Conservation (phyloP, 2,113 vertebrate species). For the Thalassoma bifasciatum region DNA sequence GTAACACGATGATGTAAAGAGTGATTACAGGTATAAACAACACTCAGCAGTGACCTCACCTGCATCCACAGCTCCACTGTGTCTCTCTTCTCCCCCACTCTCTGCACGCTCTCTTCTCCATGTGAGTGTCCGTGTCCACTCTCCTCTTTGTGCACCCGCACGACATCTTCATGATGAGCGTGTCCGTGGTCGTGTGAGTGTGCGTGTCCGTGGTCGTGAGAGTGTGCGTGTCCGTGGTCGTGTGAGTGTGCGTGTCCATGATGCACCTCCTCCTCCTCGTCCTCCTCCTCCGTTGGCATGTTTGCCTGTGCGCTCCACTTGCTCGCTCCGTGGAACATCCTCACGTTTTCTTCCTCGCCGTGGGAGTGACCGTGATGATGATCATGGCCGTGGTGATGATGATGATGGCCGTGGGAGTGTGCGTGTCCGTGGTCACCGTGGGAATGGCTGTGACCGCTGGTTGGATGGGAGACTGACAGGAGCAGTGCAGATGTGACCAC, state of each 20-base stretch:
- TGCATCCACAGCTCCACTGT: constrained; percentile 89
- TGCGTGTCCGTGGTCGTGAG: neutral
- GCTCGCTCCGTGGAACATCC: constrained; percentile 84
- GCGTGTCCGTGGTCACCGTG: constrained; percentile 76
- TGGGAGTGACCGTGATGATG: constrained; percentile 75
- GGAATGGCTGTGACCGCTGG: constrained; percentile 73
- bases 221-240: constrained; percentile 41
- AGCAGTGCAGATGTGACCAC: constrained; percentile 60
- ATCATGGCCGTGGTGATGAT: constrained; percentile 76
- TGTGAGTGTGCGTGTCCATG: constrained; percentile 16
- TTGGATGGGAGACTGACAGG: constrained; percentile 57
- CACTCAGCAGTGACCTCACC: constrained; percentile 77
- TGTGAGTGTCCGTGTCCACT: constrained; percentile 38
- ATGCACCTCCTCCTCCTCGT: constrained; percentile 44
- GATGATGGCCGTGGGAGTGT: constrained; percentile 73
- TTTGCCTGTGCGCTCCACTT: constrained; percentile 86
- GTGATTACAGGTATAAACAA: too few relatives aligned
- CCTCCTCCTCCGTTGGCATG: constrained; percentile 55
- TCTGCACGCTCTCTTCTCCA: constrained; percentile 58
- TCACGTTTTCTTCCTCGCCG: constrained; percentile 69
- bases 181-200: constrained; percentile 63
- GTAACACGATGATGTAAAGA: too few relatives aligned
- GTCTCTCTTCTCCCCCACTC: constrained; percentile 74
- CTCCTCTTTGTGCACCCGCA: constrained; percentile 54
- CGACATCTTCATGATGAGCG: constrained; percentile 31